Percentiles rank a stretch among this genome's conserved stretches.
Evolutionary conservation across 2,888 invertebrate species (phyloP).

Genomic region (Dysmachus trigonus): DNA sequence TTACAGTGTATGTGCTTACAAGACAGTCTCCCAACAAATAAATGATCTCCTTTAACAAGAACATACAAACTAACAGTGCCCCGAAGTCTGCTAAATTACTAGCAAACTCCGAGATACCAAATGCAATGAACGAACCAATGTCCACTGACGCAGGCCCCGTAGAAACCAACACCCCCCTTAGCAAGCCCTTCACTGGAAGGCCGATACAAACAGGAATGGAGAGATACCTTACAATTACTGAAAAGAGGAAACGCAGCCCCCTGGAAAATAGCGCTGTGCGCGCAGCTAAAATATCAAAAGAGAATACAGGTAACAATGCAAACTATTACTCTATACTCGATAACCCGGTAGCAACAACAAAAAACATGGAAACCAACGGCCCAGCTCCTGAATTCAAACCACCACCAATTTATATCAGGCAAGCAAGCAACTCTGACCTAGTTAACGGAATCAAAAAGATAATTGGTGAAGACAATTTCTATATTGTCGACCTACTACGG

Average conservation of each 20-base stretch:
- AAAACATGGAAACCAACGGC: not conserved
- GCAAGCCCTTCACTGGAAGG: not conserved
- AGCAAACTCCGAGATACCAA: not conserved
- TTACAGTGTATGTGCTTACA: too few species aligned
- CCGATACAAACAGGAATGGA: not conserved
- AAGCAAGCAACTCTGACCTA: not conserved
- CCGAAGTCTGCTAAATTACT: not conserved
- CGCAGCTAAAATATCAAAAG: not conserved
- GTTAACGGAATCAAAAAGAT: not conserved
- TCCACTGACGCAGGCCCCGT: not conserved
- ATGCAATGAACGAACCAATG: not conserved
- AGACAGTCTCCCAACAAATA: too few species aligned
- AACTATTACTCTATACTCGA: not conserved
- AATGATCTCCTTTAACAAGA: too few species aligned
- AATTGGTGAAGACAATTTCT: conserved; percentile 9
- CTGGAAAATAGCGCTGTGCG: not conserved
- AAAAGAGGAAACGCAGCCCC: not conserved
- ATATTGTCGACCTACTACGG: not conserved
- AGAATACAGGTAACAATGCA: not conserved
- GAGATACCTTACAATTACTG: not conserved
- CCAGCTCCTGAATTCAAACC: not conserved
- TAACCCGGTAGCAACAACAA: not conserved
- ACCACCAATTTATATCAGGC: not conserved
- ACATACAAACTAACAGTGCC: too few species aligned
- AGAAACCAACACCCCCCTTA: not conserved